Conservation (phyloP, 2,113 vertebrate genomes). For the Toxotes jaculatrix region DNA sequence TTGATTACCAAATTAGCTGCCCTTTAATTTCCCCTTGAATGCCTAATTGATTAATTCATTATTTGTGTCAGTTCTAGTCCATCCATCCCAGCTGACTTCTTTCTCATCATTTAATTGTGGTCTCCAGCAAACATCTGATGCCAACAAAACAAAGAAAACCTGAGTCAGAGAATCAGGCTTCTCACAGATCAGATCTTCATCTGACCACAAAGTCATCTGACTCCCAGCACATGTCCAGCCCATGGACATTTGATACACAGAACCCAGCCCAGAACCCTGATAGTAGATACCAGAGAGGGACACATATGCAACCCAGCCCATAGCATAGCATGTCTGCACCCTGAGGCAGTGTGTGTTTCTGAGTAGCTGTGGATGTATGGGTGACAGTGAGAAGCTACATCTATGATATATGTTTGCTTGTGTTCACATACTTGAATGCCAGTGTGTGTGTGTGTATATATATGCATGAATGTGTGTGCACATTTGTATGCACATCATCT, state of each 20-base stretch:
- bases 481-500: constrained; percentile 7
- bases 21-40: background rate
- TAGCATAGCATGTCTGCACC: constrained; percentile 28
- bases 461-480: background rate
- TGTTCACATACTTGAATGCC: constrained; percentile 2
- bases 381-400: constrained; percentile 24
- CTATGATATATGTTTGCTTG: constrained; percentile 8
- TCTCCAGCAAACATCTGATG: constrained; percentile 46
- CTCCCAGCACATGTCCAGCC: constrained; percentile 67
- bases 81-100: constrained; percentile 12
- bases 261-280: constrained; percentile 64
- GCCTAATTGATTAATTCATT: constrained; percentile 12
- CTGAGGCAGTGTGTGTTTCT: constrained; percentile 15
- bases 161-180: constrained; percentile 64
- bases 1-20: background rate
- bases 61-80: constrained; percentile 5
- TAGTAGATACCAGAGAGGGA: constrained; percentile 55
- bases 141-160: constrained; percentile 65
- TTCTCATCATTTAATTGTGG: constrained; percentile 38
- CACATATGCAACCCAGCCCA: constrained; percentile 23
- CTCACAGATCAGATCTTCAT: constrained; percentile 68
- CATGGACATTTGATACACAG: constrained; percentile 61
- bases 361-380: constrained; percentile 10
- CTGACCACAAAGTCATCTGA: constrained; percentile 71
- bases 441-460: background rate